Conservation (phyloP, 2,797 vertebrate species). For the Picus viridis region DNA sequence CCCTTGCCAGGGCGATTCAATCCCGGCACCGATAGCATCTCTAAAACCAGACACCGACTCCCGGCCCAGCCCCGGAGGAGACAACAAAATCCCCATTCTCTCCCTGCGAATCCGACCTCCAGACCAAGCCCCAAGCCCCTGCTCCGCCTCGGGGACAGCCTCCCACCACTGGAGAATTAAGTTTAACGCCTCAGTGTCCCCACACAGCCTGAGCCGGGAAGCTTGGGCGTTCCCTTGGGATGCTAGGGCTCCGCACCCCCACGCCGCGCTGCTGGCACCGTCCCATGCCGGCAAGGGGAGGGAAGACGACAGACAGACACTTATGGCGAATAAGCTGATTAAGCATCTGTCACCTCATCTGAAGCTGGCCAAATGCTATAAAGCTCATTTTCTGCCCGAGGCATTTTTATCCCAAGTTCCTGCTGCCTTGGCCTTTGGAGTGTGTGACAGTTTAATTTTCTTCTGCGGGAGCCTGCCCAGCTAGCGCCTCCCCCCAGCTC, state of each 20-base stretch:
- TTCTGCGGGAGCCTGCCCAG: background rate
- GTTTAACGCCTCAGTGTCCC: accelerated
- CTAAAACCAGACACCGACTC: background rate
- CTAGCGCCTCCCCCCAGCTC: background rate
- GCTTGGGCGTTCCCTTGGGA: accelerated
- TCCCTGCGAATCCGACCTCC: accelerated
- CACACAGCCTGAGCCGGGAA: accelerated
- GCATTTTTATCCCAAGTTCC: slow-evolving; percentile 37
- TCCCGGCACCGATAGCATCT: background rate
- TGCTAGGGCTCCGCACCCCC: background rate
- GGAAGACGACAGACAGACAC: slow-evolving; percentile 34
- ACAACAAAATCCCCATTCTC: background rate
- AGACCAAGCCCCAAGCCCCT: accelerated
- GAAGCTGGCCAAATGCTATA: slow-evolving; percentile 40
- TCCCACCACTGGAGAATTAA: accelerated
- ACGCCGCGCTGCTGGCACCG: background rate
- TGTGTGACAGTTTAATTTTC: background rate
- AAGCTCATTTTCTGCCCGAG: slow-evolving; percentile 71
- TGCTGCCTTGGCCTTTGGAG: slow-evolving; percentile 14
- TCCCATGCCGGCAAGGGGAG: background rate
- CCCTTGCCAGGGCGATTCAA: background rate
- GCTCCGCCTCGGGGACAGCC: background rate
- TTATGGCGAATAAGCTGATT: slow-evolving; percentile 60
- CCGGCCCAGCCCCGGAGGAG: background rate
- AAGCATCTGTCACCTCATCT: slow-evolving; percentile 70